Percentiles rank a stretch among this genome's conserved stretches.
phyloP scores from a whole-genome alignment of 1,140 invertebrate species.

The Nephotettix cincticeps region DNA sequence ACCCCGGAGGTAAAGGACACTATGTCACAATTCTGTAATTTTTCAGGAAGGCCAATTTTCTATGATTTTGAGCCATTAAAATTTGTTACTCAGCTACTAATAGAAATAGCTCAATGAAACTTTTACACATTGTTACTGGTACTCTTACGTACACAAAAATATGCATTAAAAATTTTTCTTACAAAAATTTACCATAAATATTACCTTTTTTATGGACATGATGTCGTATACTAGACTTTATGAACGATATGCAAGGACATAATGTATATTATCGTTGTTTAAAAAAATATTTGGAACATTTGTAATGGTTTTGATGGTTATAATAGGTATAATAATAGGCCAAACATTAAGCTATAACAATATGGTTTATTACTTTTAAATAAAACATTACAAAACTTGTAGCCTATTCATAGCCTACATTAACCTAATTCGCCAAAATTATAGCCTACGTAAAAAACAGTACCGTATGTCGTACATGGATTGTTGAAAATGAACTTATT shows the following conservation, averaged over 20 bases:
- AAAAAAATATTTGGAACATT: not conserved
- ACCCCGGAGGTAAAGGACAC: slow-evolving; percentile 8
- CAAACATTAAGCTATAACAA: not conserved
- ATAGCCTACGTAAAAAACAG: not conserved
- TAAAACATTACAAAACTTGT: not conserved
- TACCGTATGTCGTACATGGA: not conserved
- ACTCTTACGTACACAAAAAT: not conserved
- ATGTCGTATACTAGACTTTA: not conserved
- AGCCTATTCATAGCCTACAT: not conserved
- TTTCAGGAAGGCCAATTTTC: not conserved
- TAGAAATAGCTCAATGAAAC: not conserved
- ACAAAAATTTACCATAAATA: not conserved
- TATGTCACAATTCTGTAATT: not conserved
- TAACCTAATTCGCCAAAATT: not conserved
- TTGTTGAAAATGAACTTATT: not conserved
- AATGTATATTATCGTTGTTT: not conserved
- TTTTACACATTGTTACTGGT: not conserved
- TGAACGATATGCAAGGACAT: not conserved
- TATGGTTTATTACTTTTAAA: not conserved
- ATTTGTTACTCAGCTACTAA: not conserved
- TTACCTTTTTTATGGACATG: not conserved
- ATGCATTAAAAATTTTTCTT: not conserved
- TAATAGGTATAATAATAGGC: not conserved
- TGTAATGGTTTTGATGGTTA: not conserved
- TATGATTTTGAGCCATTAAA: not conserved